Conservation (phyloP, 2,797 vertebrate species). For the Paratrypauchen microcephalus region DNA sequence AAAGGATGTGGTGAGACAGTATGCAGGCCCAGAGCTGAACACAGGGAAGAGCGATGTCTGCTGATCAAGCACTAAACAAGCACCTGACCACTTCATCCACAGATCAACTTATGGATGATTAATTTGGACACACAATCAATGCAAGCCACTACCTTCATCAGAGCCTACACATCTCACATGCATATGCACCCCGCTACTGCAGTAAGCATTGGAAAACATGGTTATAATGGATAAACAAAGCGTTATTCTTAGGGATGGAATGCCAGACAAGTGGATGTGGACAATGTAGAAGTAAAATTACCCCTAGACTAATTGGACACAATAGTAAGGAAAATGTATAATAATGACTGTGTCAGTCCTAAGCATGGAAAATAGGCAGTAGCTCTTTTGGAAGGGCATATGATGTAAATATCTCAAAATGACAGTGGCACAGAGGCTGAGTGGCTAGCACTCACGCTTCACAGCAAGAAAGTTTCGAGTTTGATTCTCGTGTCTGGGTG, state of each 20-base stretch:
- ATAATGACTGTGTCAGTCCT: not conserved
- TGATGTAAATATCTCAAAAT: not conserved
- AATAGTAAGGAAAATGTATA: not conserved
- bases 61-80: conserved; percentile 46
- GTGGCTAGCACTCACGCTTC: no score
- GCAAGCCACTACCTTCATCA: conserved; percentile 29
- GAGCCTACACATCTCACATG: conserved; percentile 17
- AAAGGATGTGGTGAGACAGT: conserved; percentile 28
- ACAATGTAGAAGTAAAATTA: no score
- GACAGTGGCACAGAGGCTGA: no score
- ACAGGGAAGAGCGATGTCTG: conserved; percentile 54
- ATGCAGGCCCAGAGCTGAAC: conserved; percentile 30
- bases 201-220: not conserved
- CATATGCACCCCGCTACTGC: conserved; percentile 1
- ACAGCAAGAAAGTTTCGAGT: no score
- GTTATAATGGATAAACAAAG: not conserved
- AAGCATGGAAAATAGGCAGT: not conserved
- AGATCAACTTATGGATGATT: conserved; percentile 65
- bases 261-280: no score
- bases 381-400: not conserved
- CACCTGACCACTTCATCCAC: conserved; percentile 55
- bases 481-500: no score
- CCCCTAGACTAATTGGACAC: not conserved
- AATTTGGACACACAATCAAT: conserved; percentile 59
- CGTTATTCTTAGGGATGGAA: not conserved